Percentiles rank a stretch among this genome's conserved stretches.
Evolutionary conservation across 2,113 vertebrate species (phyloP).

Genomic region (Oreocharis arfaki): DNA sequence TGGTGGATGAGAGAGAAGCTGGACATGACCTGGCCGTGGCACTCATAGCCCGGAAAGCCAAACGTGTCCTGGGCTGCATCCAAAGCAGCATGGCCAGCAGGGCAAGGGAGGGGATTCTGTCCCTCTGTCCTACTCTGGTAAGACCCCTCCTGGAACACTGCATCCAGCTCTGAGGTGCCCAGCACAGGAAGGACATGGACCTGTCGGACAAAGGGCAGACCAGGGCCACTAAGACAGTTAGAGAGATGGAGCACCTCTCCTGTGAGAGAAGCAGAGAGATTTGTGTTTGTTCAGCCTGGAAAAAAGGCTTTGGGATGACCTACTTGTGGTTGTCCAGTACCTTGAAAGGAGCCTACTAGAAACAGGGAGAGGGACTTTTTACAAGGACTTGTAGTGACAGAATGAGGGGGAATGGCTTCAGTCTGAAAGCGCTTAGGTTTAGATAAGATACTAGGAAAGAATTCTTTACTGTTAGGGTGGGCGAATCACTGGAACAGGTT

Average conservation of each 20-base stretch:
- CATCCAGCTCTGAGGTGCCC: not conserved
- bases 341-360: not conserved
- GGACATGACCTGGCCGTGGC: not conserved
- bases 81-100: not conserved
- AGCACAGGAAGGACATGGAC: not conserved
- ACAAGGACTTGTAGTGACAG: not conserved
- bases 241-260: not conserved
- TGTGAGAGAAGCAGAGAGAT: not conserved
- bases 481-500: not conserved
- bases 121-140: not conserved
- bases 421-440: not conserved
- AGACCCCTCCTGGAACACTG: not conserved
- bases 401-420: not conserved
- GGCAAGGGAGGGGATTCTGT: not conserved
- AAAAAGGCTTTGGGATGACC: not conserved
- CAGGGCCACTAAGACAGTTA: not conserved
- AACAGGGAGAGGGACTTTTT: not conserved
- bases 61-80: fast-evolving
- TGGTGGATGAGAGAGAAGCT: not conserved
- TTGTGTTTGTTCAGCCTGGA: not conserved
- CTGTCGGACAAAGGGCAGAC: not conserved
- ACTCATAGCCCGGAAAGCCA: not conserved
- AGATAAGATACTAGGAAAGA: not conserved
- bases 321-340: not conserved
- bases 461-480: not conserved